Conservation (phyloP, 2,797 vertebrate species). For the Periparus ater region DNA sequence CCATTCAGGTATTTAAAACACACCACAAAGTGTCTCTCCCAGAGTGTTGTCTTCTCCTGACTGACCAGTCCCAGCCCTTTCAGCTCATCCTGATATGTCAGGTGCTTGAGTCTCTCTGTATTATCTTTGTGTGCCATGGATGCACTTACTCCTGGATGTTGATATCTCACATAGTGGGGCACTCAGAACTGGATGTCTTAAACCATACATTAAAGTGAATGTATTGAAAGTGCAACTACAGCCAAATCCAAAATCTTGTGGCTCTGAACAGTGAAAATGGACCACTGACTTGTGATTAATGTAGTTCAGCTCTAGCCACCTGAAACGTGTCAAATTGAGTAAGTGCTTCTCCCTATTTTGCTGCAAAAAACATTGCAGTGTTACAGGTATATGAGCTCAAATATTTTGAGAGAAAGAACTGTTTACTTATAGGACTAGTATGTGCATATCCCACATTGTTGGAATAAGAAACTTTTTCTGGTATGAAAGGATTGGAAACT, state of each 20-base stretch:
- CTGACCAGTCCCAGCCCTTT: neutral
- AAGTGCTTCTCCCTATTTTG: neutral
- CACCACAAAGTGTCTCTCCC: neutral
- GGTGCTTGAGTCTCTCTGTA: neutral
- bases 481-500: neutral
- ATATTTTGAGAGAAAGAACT: neutral
- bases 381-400: neutral
- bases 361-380: neutral
- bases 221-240: neutral
- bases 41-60: neutral
- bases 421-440: neutral
- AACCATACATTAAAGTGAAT: neutral
- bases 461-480: neutral
- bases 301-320: neutral
- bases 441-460: neutral
- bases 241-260: neutral
- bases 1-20: neutral
- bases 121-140: neutral
- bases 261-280: neutral
- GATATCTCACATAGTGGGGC: neutral
- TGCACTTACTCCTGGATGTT: neutral
- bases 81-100: neutral
- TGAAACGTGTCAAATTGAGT: neutral
- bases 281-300: neutral
- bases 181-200: neutral